Percentiles rank a stretch among this genome's conserved stretches.
Conservation (phyloP, 2,797 vertebrate genomes). For the Phrynocephalus guinanensis region DNA sequence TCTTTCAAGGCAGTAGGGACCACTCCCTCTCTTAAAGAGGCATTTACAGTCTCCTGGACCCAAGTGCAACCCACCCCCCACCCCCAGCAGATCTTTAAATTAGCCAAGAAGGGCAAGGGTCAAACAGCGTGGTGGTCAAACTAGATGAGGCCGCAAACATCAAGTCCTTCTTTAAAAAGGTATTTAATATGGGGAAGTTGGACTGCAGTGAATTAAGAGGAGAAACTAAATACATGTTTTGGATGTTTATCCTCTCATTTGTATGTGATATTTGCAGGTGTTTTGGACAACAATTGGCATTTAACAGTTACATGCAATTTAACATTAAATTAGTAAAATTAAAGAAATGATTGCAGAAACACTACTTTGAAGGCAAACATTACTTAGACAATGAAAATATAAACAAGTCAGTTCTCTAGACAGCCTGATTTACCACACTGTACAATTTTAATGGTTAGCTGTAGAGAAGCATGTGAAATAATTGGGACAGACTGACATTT, state of each 20-base stretch:
- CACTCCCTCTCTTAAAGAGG: too few species aligned
- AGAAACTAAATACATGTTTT: neutral
- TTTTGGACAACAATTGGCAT: neutral
- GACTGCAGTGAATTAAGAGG: neutral
- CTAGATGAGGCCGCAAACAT: neutral
- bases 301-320: conserved; percentile 63
- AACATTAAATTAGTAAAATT: conserved; percentile 60
- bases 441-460: conserved; percentile 62
- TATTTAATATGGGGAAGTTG: neutral
- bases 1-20: too few species aligned
- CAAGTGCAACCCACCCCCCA: too few species aligned
- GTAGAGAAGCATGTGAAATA: conserved; percentile 51
- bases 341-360: conserved; percentile 65
- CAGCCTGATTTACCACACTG: conserved; percentile 67
- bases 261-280: neutral
- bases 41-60: too few species aligned
- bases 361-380: conserved; percentile 60
- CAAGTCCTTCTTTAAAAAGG: neutral
- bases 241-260: neutral
- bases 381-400: conserved; percentile 71
- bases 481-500: conserved; percentile 48
- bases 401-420: conserved; percentile 67
- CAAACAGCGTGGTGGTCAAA: neutral
- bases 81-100: too few species aligned
- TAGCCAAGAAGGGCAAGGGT: too few species aligned